A percentile compares a stretch with the other conserved stretches of the same genome.
Evolutionary conservation across 2,113 vertebrate genomes (phyloP).

Genomic region (Corythornis vintsioides): DNA sequence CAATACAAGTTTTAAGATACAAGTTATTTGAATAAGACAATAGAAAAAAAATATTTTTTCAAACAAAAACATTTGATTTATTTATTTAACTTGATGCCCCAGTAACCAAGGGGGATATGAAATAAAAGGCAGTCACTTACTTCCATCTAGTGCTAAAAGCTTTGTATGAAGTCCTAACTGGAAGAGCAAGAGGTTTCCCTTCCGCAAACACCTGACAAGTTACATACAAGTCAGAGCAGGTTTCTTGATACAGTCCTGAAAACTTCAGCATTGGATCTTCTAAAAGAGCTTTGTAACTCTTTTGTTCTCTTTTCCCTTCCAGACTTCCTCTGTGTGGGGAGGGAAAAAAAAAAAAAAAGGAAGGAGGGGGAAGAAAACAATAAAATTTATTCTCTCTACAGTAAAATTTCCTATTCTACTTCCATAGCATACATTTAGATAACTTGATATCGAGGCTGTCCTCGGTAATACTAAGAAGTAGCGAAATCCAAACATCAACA

Average conservation of each 20-base stretch:
- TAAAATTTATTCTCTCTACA: neutral
- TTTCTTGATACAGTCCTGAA: conserved; percentile 95
- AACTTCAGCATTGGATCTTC: conserved; percentile 96
- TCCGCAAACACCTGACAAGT: conserved; percentile 98
- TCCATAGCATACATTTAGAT: neutral
- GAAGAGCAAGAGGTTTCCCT: conserved; percentile 93
- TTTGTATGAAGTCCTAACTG: conserved; percentile 95
- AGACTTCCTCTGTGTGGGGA: conserved; percentile 84
- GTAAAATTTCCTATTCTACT: neutral
- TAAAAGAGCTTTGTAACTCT: conserved; percentile 93
- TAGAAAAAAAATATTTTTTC: neutral
- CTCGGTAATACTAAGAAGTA: neutral
- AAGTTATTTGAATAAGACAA: neutral
- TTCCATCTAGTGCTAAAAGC: conserved; percentile 99
- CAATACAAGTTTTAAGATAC: neutral
- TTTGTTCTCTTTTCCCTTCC: conserved; percentile 96
- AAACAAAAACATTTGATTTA: neutral
- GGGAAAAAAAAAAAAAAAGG: neutral
- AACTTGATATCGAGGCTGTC: neutral
- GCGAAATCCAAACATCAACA: neutral
- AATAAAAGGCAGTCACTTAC: conserved; percentile 79
- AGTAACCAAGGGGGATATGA: neutral
- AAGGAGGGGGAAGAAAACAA: neutral
- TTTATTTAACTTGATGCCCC: neutral
- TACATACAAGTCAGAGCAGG: conserved; percentile 95